Percentiles rank a stretch among this genome's conserved stretches.
Conservation (phyloP, 1,140 invertebrate species). For the Cotesia typhae region DNA sequence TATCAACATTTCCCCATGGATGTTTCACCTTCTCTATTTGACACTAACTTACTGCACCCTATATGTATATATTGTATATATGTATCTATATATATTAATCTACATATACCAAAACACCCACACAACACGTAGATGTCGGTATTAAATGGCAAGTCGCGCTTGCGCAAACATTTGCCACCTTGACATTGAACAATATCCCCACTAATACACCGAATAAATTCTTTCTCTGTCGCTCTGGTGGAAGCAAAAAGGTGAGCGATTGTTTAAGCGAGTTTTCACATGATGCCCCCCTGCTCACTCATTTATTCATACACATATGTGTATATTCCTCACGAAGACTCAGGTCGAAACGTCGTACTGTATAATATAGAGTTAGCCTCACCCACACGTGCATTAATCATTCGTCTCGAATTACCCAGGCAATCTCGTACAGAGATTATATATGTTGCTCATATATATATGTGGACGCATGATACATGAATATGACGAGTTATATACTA, state of each 20-base stretch:
- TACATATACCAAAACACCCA: conserved; percentile 28
- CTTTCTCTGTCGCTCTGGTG: conserved; percentile 5
- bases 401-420: conserved; percentile 29
- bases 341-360: conserved; percentile 18
- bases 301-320: conserved; percentile 16
- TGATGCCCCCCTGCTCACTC: neutral
- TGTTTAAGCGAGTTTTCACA: conserved; percentile 3
- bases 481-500: no score
- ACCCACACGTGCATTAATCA: conserved; percentile 29
- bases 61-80: conserved; percentile 34
- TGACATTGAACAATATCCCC: conserved; percentile 54
- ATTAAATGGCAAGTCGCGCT: conserved; percentile 39
- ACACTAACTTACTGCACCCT: conserved; percentile 9
- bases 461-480: neutral
- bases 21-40: conserved; percentile 28
- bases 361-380: conserved; percentile 15
- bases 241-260: neutral
- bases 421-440: conserved; percentile 27
- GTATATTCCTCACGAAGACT: neutral
- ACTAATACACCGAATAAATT: conserved; percentile 16
- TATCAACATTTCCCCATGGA: conserved; percentile 29
- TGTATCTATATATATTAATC: conserved; percentile 32
- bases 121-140: conserved; percentile 26
- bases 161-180: conserved; percentile 53
- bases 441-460: conserved; percentile 4